These are phyloP conservation scores for Pocota personata DNA, from an alignment of 2,888 invertebrate genomes.

Conservation along the genomic window DNA sequence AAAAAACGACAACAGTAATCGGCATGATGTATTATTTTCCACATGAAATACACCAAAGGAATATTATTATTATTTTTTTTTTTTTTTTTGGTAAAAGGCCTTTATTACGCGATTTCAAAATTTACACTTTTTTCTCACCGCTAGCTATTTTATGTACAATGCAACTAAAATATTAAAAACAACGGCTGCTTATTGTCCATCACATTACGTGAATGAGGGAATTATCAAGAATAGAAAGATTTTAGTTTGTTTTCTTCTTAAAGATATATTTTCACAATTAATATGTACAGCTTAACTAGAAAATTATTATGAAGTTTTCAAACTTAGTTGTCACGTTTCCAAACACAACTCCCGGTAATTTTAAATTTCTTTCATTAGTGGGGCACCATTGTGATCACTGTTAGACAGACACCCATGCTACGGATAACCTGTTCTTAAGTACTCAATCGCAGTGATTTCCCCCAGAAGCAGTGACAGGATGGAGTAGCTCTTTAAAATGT, in stretches of 20 bases:
- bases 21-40: too few relatives aligned
- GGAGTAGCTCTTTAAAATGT: too few relatives aligned
- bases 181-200: conserved; percentile 31
- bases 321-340: neutral
- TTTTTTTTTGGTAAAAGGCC: neutral
- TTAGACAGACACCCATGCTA: too few relatives aligned
- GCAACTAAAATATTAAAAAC: conserved; percentile 2
- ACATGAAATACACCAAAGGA: too few relatives aligned
- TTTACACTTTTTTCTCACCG: conserved; percentile 1
- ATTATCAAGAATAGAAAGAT: conserved; percentile 6
- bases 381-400: too few relatives aligned
- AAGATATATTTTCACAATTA: neutral
- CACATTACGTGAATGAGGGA: neutral
- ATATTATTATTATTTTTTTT: too few relatives aligned
- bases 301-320: neutral
- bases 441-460: too few relatives aligned
- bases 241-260: neutral
- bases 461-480: too few relatives aligned
- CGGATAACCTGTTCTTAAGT: too few relatives aligned
- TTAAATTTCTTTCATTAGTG: too few relatives aligned
- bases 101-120: conserved; percentile 1
- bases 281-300: neutral
- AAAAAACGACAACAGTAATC: too few relatives aligned
- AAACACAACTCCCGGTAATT: neutral
- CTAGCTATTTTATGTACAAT: conserved; percentile 27